Conservation (phyloP, 1,140 invertebrate genomes). For the Drosophila malerkotliana region DNA sequence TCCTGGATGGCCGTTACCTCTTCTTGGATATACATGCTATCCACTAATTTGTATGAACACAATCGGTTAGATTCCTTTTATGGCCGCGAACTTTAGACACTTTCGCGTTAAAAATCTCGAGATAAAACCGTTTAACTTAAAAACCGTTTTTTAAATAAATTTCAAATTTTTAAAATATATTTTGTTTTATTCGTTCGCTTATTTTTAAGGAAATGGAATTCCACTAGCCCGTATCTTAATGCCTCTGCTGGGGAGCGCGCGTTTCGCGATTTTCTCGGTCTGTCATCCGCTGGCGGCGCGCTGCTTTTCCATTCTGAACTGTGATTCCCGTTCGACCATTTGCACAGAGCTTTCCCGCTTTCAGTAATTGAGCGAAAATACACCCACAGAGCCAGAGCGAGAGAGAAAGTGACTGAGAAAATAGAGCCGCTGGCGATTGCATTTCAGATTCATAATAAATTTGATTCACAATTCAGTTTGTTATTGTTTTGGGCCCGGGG, state of each 20-base stretch:
- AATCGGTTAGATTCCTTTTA: constrained; percentile 34
- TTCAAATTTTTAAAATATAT: background rate
- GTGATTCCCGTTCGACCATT: constrained; percentile 43
- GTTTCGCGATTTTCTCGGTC: constrained; percentile 30
- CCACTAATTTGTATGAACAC: constrained; percentile 56
- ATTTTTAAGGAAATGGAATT: background rate
- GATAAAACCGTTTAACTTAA: constrained; percentile 3
- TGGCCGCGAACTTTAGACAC: constrained; percentile 21
- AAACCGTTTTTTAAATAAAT: background rate
- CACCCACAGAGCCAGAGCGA: constrained; percentile 3
- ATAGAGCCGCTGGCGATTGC: constrained; percentile 25
- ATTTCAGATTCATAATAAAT: constrained; percentile 41
- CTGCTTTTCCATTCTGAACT: constrained; percentile 78
- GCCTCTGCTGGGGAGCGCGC: constrained; percentile 18
- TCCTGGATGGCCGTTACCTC: constrained; percentile 52
- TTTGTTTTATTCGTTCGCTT: background rate
- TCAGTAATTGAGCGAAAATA: constrained; percentile 49
- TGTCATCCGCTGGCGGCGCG: constrained; percentile 68
- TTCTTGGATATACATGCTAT: constrained; percentile 56
- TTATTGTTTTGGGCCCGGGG: constrained; percentile 16
- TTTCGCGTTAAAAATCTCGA: constrained; percentile 23
- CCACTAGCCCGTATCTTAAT: background rate
- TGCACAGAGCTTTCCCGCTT: constrained; percentile 63
- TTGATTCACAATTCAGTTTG: constrained; percentile 29
- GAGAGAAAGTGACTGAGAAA: constrained; percentile 24